Percentiles rank a stretch among this genome's conserved stretches.
These are phyloP conservation scores for Nibea coibor DNA, from an alignment of 2,113 vertebrate species.

Conservation along the genomic window DNA sequence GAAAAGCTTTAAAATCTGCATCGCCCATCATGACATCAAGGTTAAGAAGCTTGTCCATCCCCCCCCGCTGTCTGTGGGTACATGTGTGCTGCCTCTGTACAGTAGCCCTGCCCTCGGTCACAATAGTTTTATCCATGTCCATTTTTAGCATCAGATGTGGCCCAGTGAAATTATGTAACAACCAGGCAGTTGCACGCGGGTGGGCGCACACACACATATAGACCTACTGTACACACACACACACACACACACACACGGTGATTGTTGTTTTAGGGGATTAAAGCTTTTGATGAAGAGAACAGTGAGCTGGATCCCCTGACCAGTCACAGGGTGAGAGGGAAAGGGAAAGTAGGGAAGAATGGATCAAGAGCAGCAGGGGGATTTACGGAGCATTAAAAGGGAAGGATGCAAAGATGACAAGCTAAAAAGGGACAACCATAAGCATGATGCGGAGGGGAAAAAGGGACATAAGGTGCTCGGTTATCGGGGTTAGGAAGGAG, in stretches of 20 bases:
- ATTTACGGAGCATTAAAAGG: slow-evolving; percentile 32
- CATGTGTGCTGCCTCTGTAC: slow-evolving; percentile 39
- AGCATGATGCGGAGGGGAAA: slow-evolving; percentile 1
- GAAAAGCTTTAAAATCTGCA: slow-evolving; percentile 19
- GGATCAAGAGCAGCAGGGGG: slow-evolving; percentile 38
- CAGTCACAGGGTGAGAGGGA: slow-evolving; percentile 54
- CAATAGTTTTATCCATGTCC: slow-evolving; percentile 80
- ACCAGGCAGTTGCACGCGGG: slow-evolving; percentile 61
- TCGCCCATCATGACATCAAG: slow-evolving; percentile 25
- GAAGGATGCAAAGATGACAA: slow-evolving; percentile 2
- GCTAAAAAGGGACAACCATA: slow-evolving; percentile 19
- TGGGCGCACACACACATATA: slow-evolving; percentile 77
- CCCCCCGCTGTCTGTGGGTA: slow-evolving; percentile 21
- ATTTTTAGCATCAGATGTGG: slow-evolving; percentile 82
- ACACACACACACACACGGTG: slow-evolving; percentile 36
- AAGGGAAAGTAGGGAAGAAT: slow-evolving; percentile 41
- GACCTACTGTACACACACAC: slow-evolving; percentile 41
- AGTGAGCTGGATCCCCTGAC: slow-evolving; percentile 69
- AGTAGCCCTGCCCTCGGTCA: slow-evolving; percentile 76
- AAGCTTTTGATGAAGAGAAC: slow-evolving; percentile 61
- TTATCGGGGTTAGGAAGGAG: neutral
- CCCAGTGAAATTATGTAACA: slow-evolving; percentile 81
- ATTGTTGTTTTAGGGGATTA: slow-evolving; percentile 76
- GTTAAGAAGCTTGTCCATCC: slow-evolving; percentile 53
- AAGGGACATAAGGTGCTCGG: slow-evolving; percentile 6